Percentiles rank a stretch among this genome's conserved stretches.
Evolutionary conservation across 2,888 invertebrate genomes (phyloP).

Genomic region (Hanleya hanleyi): DNA sequence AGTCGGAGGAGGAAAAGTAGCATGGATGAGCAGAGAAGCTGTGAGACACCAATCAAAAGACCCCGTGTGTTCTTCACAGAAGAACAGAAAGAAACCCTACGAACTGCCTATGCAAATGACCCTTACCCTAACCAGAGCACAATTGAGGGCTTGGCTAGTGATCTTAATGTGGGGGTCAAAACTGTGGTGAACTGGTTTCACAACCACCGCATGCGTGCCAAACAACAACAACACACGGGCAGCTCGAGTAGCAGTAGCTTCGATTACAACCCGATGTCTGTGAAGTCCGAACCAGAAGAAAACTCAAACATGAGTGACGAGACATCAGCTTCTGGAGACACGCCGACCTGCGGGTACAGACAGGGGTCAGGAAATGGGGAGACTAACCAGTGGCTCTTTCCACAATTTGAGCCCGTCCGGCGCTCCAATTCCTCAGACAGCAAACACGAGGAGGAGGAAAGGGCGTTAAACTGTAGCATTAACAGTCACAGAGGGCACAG

Average conservation of each 20-base stretch:
- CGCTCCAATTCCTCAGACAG: neutral
- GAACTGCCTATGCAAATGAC: constrained; percentile 94
- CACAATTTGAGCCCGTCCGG: constrained; percentile 65
- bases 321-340: constrained; percentile 56
- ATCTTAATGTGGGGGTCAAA: constrained; percentile 91
- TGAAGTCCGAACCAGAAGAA: constrained; percentile 62
- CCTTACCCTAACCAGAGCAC: constrained; percentile 98
- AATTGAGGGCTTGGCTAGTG: constrained; percentile 94
- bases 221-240: constrained; percentile 74
- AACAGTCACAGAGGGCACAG: constrained; percentile 20
- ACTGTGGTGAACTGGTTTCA: constrained; percentile 99
- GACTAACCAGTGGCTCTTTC: constrained; percentile 69
- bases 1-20: constrained; percentile 84
- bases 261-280: constrained; percentile 26
- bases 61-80: constrained; percentile 98
- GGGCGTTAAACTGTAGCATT: constrained; percentile 19
- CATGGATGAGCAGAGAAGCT: constrained; percentile 67
- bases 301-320: constrained; percentile 65
- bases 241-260: constrained; percentile 32
- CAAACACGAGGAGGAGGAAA: constrained; percentile 21
- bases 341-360: constrained; percentile 9
- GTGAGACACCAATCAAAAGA: constrained; percentile 65
- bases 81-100: constrained; percentile 97
- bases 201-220: constrained; percentile 98
- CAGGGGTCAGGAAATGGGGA: constrained; percentile 23